Evolutionary conservation across 30 jellyfish, hydroid and myxozoan species (phyloP).

Genomic region (Mastigias papua): DNA sequence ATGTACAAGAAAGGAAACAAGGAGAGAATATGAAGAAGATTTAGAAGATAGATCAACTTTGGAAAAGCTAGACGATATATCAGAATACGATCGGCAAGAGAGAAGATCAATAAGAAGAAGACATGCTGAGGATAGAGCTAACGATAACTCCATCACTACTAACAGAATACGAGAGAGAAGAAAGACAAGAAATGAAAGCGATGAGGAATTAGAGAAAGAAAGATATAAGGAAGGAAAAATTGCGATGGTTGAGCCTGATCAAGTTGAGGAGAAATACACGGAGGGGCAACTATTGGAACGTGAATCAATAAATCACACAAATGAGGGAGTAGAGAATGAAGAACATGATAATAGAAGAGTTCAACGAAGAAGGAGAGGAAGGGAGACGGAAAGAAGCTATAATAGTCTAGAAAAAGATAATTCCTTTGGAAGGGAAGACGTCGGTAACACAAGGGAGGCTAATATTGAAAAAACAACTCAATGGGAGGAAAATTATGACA

Average conservation of each 20-base stretch:
- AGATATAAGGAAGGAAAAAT: neutral
- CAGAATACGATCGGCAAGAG: neutral
- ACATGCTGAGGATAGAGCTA: neutral
- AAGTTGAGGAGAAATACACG: too few relatives aligned
- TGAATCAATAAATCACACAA: too few relatives aligned
- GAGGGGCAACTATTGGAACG: too few relatives aligned
- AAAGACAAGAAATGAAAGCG: neutral
- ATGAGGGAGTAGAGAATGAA: too few relatives aligned
- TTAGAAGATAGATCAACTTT: too few relatives aligned
- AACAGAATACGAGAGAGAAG: too few relatives aligned
- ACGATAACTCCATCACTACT: neutral
- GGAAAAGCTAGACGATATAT: neutral
- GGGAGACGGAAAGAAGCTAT: constrained; percentile 1
- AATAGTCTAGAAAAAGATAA: neutral
- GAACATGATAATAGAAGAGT: neutral
- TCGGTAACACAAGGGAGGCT: neutral
- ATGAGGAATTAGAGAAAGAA: neutral
- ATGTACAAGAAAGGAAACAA: neutral
- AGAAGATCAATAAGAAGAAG: neutral
- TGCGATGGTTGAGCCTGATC: too few relatives aligned
- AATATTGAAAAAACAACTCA: neutral
- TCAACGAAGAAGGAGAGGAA: constrained; percentile 14
- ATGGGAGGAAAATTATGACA: neutral
- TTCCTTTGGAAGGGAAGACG: neutral
- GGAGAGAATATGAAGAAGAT: neutral